Conservation (phyloP, 2,797 vertebrate species). For the Neosilurus mollespiculum region DNA sequence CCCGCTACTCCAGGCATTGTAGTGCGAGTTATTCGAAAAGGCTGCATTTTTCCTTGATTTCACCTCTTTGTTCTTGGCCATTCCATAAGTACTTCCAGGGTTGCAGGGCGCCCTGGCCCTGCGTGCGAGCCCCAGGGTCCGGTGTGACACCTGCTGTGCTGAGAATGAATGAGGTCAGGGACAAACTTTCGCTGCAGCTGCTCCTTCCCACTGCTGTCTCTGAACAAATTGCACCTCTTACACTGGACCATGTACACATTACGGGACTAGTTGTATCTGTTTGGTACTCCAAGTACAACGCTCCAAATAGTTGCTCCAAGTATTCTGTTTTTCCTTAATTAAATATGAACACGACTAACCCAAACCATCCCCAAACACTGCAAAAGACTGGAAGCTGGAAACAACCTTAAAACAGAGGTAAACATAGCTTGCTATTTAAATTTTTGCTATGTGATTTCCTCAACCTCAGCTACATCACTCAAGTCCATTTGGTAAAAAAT, state of each 20-base stretch:
- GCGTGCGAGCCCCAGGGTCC: slow-evolving; percentile 56
- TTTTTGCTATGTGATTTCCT: neutral
- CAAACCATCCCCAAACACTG: too few species aligned
- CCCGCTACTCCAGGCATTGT: slow-evolving; percentile 73
- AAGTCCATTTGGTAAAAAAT: neutral
- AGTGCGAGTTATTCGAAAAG: slow-evolving; percentile 81
- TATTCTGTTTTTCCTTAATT: neutral
- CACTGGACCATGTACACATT: neutral
- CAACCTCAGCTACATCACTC: neutral
- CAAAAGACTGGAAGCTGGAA: neutral
- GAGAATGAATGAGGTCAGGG: slow-evolving; percentile 79
- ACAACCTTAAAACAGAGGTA: neutral
- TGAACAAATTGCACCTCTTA: slow-evolving; percentile 18
- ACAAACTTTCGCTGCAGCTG: slow-evolving; percentile 76
- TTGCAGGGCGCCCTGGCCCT: slow-evolving; percentile 53
- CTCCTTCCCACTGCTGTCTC: slow-evolving; percentile 73
- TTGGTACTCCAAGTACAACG: too few species aligned
- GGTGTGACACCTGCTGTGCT: slow-evolving; percentile 79
- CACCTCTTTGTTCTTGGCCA: slow-evolving; percentile 74
- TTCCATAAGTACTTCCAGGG: slow-evolving; percentile 78
- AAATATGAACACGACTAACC: neutral
- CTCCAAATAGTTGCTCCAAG: neutral
- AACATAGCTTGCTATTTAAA: neutral
- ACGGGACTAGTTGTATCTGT: neutral
- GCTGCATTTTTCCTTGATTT: slow-evolving; percentile 80